Percentiles rank a stretch among this genome's conserved stretches.
Evolutionary conservation across 2,888 invertebrate genomes (phyloP).

Genomic region (Cyrtodaria siliqua): DNA sequence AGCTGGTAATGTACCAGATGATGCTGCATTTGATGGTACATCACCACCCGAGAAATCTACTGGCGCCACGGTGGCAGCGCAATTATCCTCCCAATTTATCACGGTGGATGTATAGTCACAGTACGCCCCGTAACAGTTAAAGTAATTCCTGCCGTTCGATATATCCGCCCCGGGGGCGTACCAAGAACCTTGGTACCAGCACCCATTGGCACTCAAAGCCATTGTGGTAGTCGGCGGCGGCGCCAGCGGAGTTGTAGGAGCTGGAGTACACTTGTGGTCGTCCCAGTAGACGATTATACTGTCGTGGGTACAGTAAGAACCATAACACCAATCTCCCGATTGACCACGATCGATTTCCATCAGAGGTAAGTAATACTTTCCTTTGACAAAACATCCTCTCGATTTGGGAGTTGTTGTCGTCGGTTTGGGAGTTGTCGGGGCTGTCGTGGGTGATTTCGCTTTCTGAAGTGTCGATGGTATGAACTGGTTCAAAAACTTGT

Average conservation of each 20-base stretch:
- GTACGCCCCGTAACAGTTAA: constrained; percentile 48
- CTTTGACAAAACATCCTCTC: constrained; percentile 41
- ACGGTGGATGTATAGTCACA: constrained; percentile 50
- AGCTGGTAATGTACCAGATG: too few species aligned
- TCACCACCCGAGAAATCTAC: neutral
- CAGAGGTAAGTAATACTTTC: constrained; percentile 28
- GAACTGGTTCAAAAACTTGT: too few species aligned
- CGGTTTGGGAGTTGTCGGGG: neutral
- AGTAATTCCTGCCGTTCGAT: constrained; percentile 35
- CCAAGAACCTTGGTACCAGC: constrained; percentile 42
- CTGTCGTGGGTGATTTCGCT: too few species aligned
- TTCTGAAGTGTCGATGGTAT: too few species aligned
- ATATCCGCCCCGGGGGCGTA: constrained; percentile 55
- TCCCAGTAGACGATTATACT: constrained; percentile 56
- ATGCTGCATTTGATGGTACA: too few species aligned
- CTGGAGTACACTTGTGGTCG: constrained; percentile 50
- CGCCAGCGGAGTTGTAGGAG: constrained; percentile 9
- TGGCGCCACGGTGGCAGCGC: constrained; percentile 37
- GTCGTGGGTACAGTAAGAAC: constrained; percentile 58
- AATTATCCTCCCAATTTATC: constrained; percentile 47
- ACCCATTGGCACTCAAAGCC: constrained; percentile 12
- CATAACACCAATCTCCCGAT: constrained; percentile 58
- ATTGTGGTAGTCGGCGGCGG: neutral
- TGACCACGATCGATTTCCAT: constrained; percentile 47
- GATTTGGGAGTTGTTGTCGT: neutral